Conservation (phyloP, 2,888 invertebrate genomes). For the Aromia moschata region DNA sequence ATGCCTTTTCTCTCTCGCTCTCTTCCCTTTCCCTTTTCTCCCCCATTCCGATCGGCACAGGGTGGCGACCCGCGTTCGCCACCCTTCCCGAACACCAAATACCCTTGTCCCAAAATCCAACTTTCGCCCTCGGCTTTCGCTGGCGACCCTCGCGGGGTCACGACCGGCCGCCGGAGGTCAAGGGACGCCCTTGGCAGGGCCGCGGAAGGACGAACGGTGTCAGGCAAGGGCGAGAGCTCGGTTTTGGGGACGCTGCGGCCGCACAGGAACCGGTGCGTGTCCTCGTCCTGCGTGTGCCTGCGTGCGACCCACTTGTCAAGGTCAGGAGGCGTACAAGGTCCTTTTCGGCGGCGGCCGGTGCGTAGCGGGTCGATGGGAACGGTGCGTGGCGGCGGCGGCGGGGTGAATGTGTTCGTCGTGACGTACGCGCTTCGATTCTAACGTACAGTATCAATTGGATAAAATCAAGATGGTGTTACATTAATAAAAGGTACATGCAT, state of each 20-base stretch:
- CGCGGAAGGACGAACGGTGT: constrained; percentile 21
- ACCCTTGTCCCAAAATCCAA: constrained; percentile 13
- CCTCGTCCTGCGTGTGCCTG: constrained; percentile 17
- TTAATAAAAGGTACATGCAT: too few species aligned
- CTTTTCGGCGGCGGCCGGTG: not conserved
- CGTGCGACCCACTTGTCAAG: constrained; percentile 18
- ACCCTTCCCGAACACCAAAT: not conserved
- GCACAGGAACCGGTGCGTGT: constrained; percentile 13
- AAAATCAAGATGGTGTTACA: too few species aligned
- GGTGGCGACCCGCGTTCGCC: not conserved
- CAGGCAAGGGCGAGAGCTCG: constrained; percentile 15
- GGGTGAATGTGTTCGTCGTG: too few species aligned
- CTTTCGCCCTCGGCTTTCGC: constrained; percentile 18
- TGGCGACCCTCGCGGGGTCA: constrained; percentile 8
- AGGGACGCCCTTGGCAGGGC: constrained; percentile 12
- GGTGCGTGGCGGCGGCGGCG: not conserved
- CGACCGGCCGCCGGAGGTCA: constrained; percentile 17
- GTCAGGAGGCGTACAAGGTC: not conserved
- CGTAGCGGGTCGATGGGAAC: not conserved
- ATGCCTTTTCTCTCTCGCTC: too few species aligned
- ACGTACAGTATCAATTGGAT: too few species aligned
- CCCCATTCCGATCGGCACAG: not conserved
- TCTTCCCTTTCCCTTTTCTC: not conserved
- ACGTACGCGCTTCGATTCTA: too few species aligned
- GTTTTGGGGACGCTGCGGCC: constrained; percentile 16